phyloP scores from a whole-genome alignment of 2,888 invertebrate genomes.

The Drosophila austrosaltans region DNA sequence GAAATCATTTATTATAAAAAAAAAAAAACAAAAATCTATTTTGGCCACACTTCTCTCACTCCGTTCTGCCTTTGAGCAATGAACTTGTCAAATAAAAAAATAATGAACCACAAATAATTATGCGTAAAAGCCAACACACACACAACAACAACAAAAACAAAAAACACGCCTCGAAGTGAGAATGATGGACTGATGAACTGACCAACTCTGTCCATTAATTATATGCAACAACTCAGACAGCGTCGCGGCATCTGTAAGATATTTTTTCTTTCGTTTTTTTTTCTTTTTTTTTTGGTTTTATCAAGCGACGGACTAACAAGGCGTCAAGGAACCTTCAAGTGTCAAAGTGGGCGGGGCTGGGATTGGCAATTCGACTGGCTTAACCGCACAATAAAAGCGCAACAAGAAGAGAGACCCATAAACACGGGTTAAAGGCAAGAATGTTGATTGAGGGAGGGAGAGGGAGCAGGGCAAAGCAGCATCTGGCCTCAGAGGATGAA shows the following conservation, averaged over 20 bases:
- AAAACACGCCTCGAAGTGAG: constrained; percentile 20
- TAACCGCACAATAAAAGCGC: constrained; percentile 70
- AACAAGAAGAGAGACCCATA: constrained; percentile 60
- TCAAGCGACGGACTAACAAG: constrained; percentile 3
- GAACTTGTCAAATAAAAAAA: constrained; percentile 24
- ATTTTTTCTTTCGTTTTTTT: constrained; percentile 26
- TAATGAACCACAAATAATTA: constrained; percentile 53
- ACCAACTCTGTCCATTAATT: constrained; percentile 63
- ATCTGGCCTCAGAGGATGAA: constrained; percentile 58
- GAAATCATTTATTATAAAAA: constrained; percentile 2
- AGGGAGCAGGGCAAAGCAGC: constrained; percentile 19
- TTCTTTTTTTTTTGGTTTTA: constrained; percentile 19
- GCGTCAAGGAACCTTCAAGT: constrained; percentile 74
- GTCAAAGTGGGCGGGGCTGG: constrained; percentile 26
- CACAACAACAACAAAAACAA: too few species aligned
- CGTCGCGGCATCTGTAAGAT: constrained; percentile 8
- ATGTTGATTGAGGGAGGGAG: constrained; percentile 21
- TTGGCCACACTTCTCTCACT: constrained; percentile 18
- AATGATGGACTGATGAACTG: constrained; percentile 52
- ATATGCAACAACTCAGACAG: constrained; percentile 46
- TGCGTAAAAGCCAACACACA: constrained; percentile 39
- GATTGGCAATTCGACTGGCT: constrained; percentile 42
- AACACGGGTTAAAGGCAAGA: constrained; percentile 45
- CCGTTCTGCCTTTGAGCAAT: not conserved
- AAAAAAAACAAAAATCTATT: not conserved